Evolutionary conservation across 2,888 invertebrate species (phyloP).

Genomic region (Campopleginae sp.): DNA sequence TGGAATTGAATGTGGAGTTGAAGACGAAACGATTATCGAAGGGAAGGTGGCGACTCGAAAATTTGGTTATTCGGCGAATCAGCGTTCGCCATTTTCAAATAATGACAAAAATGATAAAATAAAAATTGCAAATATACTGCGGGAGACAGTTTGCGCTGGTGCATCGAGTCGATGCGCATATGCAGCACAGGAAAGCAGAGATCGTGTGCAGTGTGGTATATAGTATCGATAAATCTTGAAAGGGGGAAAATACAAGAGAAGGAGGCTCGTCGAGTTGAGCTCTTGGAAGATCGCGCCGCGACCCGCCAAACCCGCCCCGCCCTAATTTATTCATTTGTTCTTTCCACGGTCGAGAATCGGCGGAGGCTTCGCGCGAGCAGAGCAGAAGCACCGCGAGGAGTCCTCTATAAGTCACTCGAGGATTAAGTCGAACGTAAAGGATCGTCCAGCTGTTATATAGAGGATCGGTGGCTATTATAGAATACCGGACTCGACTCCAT

Average conservation of each 20-base stretch:
- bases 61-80: background rate
- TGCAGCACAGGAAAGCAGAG: constrained; percentile 59
- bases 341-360: constrained; percentile 75
- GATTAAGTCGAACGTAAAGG: constrained; percentile 75
- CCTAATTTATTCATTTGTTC: constrained; percentile 83
- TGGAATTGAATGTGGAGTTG: background rate
- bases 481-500: constrained; percentile 40
- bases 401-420: constrained; percentile 79
- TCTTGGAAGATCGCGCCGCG: constrained; percentile 73
- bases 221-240: constrained; percentile 78
- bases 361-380: constrained; percentile 31
- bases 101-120: background rate
- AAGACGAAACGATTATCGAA: background rate
- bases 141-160: constrained; percentile 4
- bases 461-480: constrained; percentile 64
- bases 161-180: constrained; percentile 55
- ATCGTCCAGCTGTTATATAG: constrained; percentile 53
- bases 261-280: constrained; percentile 53
- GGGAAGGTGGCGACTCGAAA: background rate
- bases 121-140: constrained; percentile 2
- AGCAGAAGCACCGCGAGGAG: constrained; percentile 44
- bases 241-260: constrained; percentile 64
- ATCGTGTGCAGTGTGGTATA: constrained; percentile 72
- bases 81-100: background rate
- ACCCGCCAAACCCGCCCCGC: constrained; percentile 81